Evolutionary conservation across 1,140 invertebrate genomes (phyloP).

Genomic region (Drosophila funebris): DNA sequence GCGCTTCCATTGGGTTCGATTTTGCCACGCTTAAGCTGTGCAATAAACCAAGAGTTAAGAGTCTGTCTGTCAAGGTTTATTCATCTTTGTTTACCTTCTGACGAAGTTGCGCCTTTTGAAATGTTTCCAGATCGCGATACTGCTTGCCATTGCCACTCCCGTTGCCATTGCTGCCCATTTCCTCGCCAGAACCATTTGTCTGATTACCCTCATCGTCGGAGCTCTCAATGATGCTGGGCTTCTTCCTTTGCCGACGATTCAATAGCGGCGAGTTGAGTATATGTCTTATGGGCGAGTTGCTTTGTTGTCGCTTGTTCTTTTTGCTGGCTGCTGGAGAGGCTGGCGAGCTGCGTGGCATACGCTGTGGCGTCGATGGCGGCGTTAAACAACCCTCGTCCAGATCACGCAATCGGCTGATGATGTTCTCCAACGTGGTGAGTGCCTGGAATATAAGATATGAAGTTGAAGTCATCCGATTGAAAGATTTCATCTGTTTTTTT

Average conservation of each 20-base stretch:
- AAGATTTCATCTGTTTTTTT: too few relatives aligned
- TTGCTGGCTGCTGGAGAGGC: constrained; percentile 89
- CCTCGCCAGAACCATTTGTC: constrained; percentile 85
- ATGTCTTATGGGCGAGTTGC: constrained; percentile 91
- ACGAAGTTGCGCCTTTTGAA: constrained; percentile 96
- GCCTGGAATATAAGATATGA: constrained; percentile 59
- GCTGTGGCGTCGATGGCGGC: constrained; percentile 85
- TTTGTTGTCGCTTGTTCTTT: constrained; percentile 89
- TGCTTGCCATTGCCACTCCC: constrained; percentile 86
- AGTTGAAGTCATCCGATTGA: background rate
- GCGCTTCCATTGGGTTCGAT: constrained; percentile 85
- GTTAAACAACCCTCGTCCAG: constrained; percentile 84
- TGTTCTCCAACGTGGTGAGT: constrained; percentile 85
- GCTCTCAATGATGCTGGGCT: constrained; percentile 89
- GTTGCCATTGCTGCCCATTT: constrained; percentile 44
- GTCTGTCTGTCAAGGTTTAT: background rate
- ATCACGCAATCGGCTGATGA: constrained; percentile 85
- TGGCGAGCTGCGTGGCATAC: constrained; percentile 89
- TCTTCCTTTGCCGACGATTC: constrained; percentile 89
- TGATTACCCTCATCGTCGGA: constrained; percentile 92
- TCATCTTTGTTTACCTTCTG: constrained; percentile 89
- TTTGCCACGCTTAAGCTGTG: constrained; percentile 87
- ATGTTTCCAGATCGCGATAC: constrained; percentile 95
- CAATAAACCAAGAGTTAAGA: background rate
- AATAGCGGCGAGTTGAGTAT: constrained; percentile 92